A percentile compares a stretch with the other conserved stretches of the same genome.
Conservation (phyloP, 2,113 vertebrate species). For the Saimiri boliviensis region DNA sequence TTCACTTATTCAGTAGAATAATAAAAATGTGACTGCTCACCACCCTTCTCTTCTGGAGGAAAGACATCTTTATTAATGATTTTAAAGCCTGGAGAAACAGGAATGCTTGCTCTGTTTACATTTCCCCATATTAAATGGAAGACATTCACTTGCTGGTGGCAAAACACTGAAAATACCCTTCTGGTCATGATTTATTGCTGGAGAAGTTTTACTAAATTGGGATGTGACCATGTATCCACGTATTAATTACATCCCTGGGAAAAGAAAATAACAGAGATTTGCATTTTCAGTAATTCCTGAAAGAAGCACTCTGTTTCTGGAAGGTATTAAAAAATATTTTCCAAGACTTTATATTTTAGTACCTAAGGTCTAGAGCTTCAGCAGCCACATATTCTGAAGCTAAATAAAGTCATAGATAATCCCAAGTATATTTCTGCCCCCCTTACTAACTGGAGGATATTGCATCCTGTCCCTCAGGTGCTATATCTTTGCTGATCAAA, state of each 20-base stretch:
- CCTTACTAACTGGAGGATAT: neutral
- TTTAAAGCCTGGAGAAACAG: constrained; percentile 71
- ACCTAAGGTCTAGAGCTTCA: neutral
- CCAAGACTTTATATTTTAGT: constrained; percentile 44
- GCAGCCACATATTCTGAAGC: neutral
- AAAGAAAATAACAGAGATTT: constrained; percentile 63
- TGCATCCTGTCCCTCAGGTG: neutral
- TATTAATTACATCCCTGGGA: constrained; percentile 53
- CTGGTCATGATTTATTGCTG: constrained; percentile 67
- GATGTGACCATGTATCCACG: constrained; percentile 60
- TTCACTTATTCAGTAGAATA: constrained; percentile 70
- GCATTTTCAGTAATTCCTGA: constrained; percentile 61
- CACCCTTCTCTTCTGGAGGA: constrained; percentile 59
- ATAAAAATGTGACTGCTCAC: constrained; percentile 70
- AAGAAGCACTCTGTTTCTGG: constrained; percentile 23
- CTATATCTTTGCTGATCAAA: neutral
- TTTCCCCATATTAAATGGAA: constrained; percentile 64
- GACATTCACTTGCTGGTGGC: constrained; percentile 56
- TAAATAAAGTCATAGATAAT: neutral
- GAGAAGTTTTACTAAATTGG: constrained; percentile 68
- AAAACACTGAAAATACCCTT: constrained; percentile 60
- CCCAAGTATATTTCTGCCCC: neutral
- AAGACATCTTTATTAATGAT: constrained; percentile 79
- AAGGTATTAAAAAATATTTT: constrained; percentile 38
- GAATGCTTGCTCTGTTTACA: constrained; percentile 70